These are phyloP conservation scores for Cybosia mesomella DNA, from an alignment of 2,888 invertebrate genomes.

Conservation along the genomic window DNA sequence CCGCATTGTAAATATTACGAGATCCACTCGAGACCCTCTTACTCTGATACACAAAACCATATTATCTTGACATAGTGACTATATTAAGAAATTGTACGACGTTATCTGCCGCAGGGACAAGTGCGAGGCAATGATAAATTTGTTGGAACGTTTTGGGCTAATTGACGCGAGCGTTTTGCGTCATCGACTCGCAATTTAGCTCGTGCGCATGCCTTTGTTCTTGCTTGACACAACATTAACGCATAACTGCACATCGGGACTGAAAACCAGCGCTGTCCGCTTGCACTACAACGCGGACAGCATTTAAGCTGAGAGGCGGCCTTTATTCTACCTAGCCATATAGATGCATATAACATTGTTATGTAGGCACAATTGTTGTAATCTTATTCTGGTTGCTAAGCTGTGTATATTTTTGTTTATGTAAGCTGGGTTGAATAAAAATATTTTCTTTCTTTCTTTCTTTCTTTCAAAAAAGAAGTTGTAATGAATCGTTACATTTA, in stretches of 20 bases:
- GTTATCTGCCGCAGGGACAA: conserved; percentile 18
- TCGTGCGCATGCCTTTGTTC: conserved; percentile 45
- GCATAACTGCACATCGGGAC: conserved; percentile 30
- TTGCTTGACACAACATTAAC: conserved; percentile 38
- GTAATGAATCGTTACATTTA: conserved; percentile 8
- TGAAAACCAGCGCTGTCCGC: too few relatives aligned
- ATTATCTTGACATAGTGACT: background rate
- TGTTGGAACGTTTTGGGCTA: conserved; percentile 36
- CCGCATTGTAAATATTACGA: background rate
- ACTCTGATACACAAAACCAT: background rate
- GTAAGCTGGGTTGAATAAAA: too few relatives aligned
- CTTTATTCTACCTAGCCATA: too few relatives aligned
- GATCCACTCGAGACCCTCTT: background rate
- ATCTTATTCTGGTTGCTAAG: too few relatives aligned
- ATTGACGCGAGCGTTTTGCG: conserved; percentile 43
- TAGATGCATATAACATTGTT: too few relatives aligned
- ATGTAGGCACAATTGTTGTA: too few relatives aligned
- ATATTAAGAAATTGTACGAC: conserved; percentile 17
- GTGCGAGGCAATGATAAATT: conserved; percentile 31
- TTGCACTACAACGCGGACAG: too few relatives aligned
- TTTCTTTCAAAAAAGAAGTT: too few relatives aligned
- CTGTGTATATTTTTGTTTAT: too few relatives aligned
- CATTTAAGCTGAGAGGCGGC: too few relatives aligned
- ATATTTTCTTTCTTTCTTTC: too few relatives aligned
- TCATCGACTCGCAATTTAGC: conserved; percentile 40